Percentiles rank a stretch among this genome's conserved stretches.
These are phyloP conservation scores for Dendrolimus kikuchii DNA, from an alignment of 1,140 invertebrate species.

Conservation along the genomic window DNA sequence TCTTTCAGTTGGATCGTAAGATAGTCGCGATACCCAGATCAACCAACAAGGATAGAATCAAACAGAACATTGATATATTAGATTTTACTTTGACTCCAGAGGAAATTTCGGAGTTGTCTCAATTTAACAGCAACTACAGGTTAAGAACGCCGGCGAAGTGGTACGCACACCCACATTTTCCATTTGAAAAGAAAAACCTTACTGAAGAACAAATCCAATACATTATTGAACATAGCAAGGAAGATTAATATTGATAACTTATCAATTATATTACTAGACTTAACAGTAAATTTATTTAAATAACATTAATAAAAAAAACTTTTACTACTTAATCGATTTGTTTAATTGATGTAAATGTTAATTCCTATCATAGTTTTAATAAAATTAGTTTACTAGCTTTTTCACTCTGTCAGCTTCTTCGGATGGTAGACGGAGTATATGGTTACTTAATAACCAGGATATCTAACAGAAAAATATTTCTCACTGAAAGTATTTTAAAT, in stretches of 20 bases:
- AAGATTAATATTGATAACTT: conserved; percentile 29
- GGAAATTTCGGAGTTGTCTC: conserved; percentile 41
- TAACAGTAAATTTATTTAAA: too few relatives aligned
- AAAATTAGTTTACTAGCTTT: too few relatives aligned
- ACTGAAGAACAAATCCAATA: conserved; percentile 35
- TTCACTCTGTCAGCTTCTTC: too few relatives aligned
- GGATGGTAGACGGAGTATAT: too few relatives aligned
- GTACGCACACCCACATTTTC: conserved; percentile 52
- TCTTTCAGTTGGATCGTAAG: conserved; percentile 45
- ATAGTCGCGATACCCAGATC: conserved; percentile 46
- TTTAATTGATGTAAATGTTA: too few relatives aligned
- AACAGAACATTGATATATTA: conserved; percentile 45
- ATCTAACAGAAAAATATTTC: too few relatives aligned
- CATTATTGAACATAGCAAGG: conserved; percentile 41
- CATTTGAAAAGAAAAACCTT: conserved; percentile 53
- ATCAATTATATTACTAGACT: conserved; percentile 3
- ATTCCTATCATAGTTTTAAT: too few relatives aligned
- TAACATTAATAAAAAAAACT: too few relatives aligned
- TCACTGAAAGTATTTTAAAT: too few relatives aligned
- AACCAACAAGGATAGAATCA: conserved; percentile 46
- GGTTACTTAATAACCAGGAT: too few relatives aligned
- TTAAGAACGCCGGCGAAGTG: conserved; percentile 48
- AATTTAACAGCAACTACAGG: conserved; percentile 52
- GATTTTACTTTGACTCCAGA: conserved; percentile 41
- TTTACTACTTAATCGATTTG: too few relatives aligned